Base-by-base conservation (phyloP, 1,140 invertebrate species). In the Achroia grisella region DNA sequence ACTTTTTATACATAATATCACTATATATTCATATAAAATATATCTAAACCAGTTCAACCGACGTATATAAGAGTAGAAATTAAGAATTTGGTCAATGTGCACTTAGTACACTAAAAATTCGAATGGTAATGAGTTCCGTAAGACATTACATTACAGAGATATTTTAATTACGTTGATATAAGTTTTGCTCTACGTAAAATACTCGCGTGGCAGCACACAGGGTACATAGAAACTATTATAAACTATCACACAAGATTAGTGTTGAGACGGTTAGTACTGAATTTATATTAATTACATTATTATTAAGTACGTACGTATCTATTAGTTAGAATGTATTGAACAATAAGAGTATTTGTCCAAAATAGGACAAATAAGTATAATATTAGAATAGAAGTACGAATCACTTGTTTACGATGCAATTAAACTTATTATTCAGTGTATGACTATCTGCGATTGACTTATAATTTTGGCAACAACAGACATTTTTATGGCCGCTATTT, bases 1-100 rank as follows among this genome's bases (percentile, higher is more conserved):
- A 37, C 35, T 62, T 63, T 60, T 58, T 70, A 73, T 56, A 68
- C 55, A 50, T 69, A 71, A 73, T 73, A 73, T 73, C 67, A 73
- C 70, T 69, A 57, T 23, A 54, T 60, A 67, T 62, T 45, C 36
- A 57, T 60, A 59, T 29, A 62, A 56, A 51, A 62, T 47, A 54
- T 6, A 23, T 17, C 44, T 62, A 54, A 57, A 51, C 46, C 56
- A 56, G 31, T 52, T 39, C 56, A 53, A 54, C 37, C 36, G 30
- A 60, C 39, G 31, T 23, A 2, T 6, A 6, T 53, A 28, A n/a
- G 48, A 58, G 43, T 51, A 44, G 33, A 48, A 55, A 44, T 50
- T 40, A 47, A 42, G 52, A 61, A 56, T 51, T 54, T 56, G 49
- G 44, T 60, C 41, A 49, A 34, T 48, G 49, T 64, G 43, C 46